Evolutionary conservation across 2,888 invertebrate species (phyloP), one percentile per base, ranked within the genome.

Genomic region (Unio pictorum): DNA sequence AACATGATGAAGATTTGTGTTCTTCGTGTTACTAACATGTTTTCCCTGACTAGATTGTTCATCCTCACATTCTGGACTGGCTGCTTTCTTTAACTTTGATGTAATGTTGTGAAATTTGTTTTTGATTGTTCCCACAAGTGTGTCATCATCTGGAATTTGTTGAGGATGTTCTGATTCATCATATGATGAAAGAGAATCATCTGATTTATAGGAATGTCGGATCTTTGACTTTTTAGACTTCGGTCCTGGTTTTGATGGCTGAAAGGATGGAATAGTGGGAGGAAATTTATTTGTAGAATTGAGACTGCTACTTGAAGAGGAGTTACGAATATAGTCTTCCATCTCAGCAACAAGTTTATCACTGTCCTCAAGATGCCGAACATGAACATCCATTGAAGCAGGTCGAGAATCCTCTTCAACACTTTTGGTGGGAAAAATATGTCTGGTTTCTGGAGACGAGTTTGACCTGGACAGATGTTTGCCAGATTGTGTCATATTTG

Each of bases 301-400:
- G 2, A 77, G 71, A 57, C 79, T 79, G 4, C 73, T 67, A 57
- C 76, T 70, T 4, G 78, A 75, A 30, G 80, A 78, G 28, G 82
- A 74, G 34, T 82, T 82, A 34, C 74, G 76, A 63, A 86, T 81
- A 64, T 87, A 87, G 60, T 80, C 81, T 64, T 86, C 85, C 86
- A 87, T 87, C 73, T 87, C 86, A 34, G 83, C 85, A 28, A 87
- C 76, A 61, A 87, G 77, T 69, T 79, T 80, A 61, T 85, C 79
- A 73, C 83, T 83, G 58, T 84, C 84, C 61, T 81, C 75, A 34
- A 80, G 72, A 55, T 71, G 71, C 63, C 64, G 65, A 3, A 69
- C 67, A 57, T 75, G 72, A 34, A 77, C 63, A 55, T 80, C 79
- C n/a, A 74, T 68, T 18, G 80, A 78, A 23, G 78, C 73, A 45